Conservation (phyloP, 1,140 invertebrate genomes). For the Chionoecetes opilio region DNA sequence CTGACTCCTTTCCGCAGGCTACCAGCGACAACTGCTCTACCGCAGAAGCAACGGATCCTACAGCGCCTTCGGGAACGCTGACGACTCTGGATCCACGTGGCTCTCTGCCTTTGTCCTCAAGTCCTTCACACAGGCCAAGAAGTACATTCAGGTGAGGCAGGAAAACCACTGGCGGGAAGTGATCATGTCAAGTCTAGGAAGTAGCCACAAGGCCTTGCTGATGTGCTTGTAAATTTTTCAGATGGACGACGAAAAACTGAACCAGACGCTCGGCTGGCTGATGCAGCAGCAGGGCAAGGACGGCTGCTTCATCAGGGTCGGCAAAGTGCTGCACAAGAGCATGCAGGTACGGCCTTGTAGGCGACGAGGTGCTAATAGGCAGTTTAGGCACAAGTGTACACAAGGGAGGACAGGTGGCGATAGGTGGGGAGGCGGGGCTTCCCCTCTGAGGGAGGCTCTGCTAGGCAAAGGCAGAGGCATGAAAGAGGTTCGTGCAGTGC, state of each 20-base stretch:
- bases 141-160: conserved; percentile 87
- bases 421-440: no score
- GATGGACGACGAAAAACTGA: conserved; percentile 84
- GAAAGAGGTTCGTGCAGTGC: no score
- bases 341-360: conserved; percentile 65
- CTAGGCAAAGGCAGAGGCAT: no score
- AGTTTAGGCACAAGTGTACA: no score
- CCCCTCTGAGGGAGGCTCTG: no score
- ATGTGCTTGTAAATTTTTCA: not conserved
- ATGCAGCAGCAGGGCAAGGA: not conserved
- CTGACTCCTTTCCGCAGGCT: no score
- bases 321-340: conserved; percentile 74
- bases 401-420: no score
- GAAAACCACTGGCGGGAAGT: no score
- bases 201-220: no score
- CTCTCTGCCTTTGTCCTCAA: conserved; percentile 92
- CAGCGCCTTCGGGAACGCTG: conserved; percentile 92
- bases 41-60: conserved; percentile 96
- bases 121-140: conserved; percentile 88
- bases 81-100: conserved; percentile 89
- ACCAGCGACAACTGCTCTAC: conserved; percentile 96
- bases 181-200: not conserved
- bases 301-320: conserved; percentile 72
- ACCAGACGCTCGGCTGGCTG: conserved; percentile 84
- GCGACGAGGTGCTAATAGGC: no score